Evolutionary conservation across 2,113 vertebrate species (phyloP).

Genomic region (Callorhinus ursinus): DNA sequence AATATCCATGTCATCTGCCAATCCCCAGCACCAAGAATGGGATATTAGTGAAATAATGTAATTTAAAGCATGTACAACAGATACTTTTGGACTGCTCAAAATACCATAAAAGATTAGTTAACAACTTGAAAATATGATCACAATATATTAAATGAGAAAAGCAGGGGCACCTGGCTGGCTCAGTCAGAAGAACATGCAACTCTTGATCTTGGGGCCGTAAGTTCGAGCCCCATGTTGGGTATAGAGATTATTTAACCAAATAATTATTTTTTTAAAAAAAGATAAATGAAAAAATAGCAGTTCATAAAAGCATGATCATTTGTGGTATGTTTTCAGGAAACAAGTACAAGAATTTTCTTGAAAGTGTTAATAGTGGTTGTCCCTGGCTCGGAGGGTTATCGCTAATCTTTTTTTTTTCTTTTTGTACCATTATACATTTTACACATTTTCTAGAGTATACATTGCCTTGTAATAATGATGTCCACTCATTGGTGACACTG

Average conservation of each 20-base stretch:
- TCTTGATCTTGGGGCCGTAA: not conserved
- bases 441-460: not conserved
- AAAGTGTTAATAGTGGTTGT: not conserved
- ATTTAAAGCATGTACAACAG: not conserved
- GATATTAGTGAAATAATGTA: not conserved
- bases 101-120: not conserved
- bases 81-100: not conserved
- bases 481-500: not conserved
- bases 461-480: not conserved
- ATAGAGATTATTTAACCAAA: not conserved
- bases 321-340: not conserved
- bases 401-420: not conserved
- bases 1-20: not conserved
- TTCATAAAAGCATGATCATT: not conserved
- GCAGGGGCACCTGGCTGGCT: not conserved
- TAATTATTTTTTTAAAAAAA: not conserved
- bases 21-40: not conserved
- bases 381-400: not conserved
- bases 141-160: not conserved
- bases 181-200: not conserved
- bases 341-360: not conserved
- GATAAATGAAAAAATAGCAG: not conserved
- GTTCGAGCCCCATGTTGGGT: not conserved
- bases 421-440: not conserved
- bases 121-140: not conserved